These are phyloP conservation scores for Vombatus ursinus DNA, from an alignment of 2,113 vertebrate genomes.

Conservation along the genomic window DNA sequence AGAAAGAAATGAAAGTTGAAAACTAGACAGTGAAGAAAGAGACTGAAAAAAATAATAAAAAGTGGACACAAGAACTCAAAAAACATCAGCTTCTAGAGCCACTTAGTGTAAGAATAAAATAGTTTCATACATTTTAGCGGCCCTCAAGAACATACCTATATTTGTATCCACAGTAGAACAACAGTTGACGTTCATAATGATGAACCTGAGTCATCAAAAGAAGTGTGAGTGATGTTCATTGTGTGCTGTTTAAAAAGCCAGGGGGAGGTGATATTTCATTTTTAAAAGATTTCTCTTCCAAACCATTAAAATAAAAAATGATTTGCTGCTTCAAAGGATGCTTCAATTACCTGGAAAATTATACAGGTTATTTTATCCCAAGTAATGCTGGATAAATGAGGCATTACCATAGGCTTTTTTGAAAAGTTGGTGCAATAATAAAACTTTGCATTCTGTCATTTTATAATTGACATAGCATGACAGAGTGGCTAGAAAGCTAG, in stretches of 20 bases:
- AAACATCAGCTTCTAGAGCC: background rate
- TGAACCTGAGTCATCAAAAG: background rate
- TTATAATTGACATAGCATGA: no score
- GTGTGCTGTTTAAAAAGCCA: background rate
- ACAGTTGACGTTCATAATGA: background rate
- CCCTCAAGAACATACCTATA: background rate
- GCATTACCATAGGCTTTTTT: no score
- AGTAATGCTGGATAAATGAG: no score
- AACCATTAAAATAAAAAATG: background rate
- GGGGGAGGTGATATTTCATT: background rate
- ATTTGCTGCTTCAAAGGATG: background rate
- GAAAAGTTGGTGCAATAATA: no score
- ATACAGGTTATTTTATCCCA: no score
- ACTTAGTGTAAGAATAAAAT: background rate
- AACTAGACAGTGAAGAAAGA: background rate
- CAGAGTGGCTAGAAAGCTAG: no score
- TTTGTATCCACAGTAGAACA: background rate
- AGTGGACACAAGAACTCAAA: background rate
- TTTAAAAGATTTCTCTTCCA: background rate
- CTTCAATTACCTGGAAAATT: background rate
- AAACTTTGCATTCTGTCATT: no score
- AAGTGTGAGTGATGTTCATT: background rate
- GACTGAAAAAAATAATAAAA: background rate
- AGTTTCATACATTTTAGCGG: background rate
- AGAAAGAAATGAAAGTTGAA: background rate